These are phyloP conservation scores for Apeira syringaria DNA, from an alignment of 2,888 invertebrate genomes.

Conservation along the genomic window DNA sequence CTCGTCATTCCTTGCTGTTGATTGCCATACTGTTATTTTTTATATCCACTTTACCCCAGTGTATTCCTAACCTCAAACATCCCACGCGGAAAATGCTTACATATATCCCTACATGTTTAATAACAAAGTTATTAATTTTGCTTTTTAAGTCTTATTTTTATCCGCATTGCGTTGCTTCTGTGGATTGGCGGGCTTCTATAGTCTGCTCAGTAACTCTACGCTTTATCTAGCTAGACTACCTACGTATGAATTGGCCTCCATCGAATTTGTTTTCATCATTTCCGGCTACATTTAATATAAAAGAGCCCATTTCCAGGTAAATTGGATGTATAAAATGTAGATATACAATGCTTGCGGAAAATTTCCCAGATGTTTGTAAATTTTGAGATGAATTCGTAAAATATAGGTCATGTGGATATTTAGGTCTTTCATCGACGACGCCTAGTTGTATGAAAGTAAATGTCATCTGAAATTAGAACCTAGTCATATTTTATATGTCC, in stretches of 20 bases:
- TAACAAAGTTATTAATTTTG: conserved; percentile 25
- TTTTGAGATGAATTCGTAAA: conserved; percentile 19
- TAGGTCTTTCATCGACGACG: conserved; percentile 23
- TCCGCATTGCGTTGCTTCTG: conserved; percentile 30
- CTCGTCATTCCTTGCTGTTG: conserved; percentile 53
- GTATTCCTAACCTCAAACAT: conserved; percentile 64
- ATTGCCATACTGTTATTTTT: conserved; percentile 37
- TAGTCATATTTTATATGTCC: too few species aligned
- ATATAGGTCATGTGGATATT: conserved; percentile 30
- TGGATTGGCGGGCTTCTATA: conserved; percentile 8
- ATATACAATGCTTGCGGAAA: too few species aligned
- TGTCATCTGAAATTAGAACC: conserved; percentile 6
- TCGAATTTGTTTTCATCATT: too few species aligned
- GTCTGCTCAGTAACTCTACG: conserved; percentile 3
- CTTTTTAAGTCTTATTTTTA: conserved; percentile 16
- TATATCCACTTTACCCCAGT: conserved; percentile 41
- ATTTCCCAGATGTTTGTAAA: conserved; percentile 12
- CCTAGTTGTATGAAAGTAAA: conserved; percentile 11
- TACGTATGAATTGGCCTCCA: too few species aligned
- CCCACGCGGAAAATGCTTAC: conserved; percentile 23
- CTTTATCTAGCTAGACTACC: too few species aligned
- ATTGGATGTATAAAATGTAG: too few species aligned
- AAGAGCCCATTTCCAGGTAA: too few species aligned
- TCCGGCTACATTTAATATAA: too few species aligned
- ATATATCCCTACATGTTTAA: conserved; percentile 27